Percentiles rank a stretch among this genome's conserved stretches.
phyloP scores from a whole-genome alignment of 2,113 vertebrate species.

The Mesocricetus auratus region DNA sequence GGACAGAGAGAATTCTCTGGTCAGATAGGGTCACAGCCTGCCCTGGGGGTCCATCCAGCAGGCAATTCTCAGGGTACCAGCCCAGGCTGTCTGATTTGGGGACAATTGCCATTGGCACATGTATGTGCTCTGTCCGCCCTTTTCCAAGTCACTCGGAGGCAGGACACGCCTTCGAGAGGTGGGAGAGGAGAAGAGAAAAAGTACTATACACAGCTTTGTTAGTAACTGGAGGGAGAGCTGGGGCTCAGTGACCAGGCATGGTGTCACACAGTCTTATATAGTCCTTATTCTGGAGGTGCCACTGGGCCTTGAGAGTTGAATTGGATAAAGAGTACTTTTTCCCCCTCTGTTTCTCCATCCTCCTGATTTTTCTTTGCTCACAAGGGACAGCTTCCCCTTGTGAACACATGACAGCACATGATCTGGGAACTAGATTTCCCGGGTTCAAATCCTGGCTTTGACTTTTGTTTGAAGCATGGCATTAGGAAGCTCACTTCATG shows the following conservation, averaged over 20 bases:
- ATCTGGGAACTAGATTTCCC: background rate
- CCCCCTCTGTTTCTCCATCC: background rate
- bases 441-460: slow-evolving; percentile 10
- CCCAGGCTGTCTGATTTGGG: slow-evolving; percentile 45
- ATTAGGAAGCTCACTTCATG: background rate
- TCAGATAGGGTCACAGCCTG: slow-evolving; percentile 30
- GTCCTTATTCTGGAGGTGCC: background rate
- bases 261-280: no score
- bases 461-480: background rate
- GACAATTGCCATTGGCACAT: slow-evolving; percentile 23
- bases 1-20: slow-evolving; percentile 50
- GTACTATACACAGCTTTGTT: background rate
- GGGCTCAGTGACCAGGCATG: background rate
- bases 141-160: background rate
- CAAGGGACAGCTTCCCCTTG: background rate
- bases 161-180: background rate
- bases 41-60: slow-evolving; percentile 36
- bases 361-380: background rate
- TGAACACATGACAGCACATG: background rate
- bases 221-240: background rate
- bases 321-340: background rate
- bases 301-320: background rate
- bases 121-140: background rate
- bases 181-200: background rate
- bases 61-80: slow-evolving; percentile 11